Evolutionary conservation across 2,113 vertebrate species (phyloP).

Genomic region (Oncorhynchus nerka): DNA sequence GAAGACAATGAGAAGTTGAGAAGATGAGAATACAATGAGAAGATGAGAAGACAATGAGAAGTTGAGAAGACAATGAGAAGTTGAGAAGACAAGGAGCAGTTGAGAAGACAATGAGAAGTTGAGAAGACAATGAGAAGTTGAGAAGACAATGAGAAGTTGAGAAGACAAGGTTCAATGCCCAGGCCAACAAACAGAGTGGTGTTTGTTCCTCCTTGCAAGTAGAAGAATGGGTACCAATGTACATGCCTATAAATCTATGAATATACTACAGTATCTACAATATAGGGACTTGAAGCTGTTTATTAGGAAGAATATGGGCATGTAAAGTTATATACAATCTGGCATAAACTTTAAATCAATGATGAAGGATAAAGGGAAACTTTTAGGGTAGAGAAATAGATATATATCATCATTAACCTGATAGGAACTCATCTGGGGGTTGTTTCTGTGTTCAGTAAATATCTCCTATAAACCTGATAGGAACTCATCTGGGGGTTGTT

Average conservation of each 20-base stretch:
- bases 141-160: not conserved
- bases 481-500: no score
- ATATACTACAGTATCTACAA: not conserved
- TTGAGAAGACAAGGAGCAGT: no score
- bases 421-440: slow-evolving; percentile 39
- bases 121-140: no score
- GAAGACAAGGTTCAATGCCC: not conserved
- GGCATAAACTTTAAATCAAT: not conserved
- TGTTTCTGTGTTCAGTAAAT: slow-evolving; percentile 45
- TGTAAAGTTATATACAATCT: slow-evolving; percentile 33
- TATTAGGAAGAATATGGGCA: slow-evolving; percentile 20
- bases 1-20: no score
- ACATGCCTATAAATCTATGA: slow-evolving; percentile 29
- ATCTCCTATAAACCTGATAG: slow-evolving; percentile 21
- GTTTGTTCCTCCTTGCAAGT: slow-evolving; percentile 16
- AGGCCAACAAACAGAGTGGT: slow-evolving; percentile 4
- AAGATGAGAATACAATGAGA: no score
- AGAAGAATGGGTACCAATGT: slow-evolving; percentile 7
- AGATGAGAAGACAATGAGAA: no score
- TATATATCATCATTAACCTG: slow-evolving; percentile 60
- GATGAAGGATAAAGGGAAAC: not conserved
- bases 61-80: no score
- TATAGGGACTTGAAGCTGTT: not conserved
- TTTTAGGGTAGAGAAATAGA: slow-evolving; percentile 5
- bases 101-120: no score